Conservation (phyloP, 2,888 invertebrate species). For the Cheilosia vulpina region DNA sequence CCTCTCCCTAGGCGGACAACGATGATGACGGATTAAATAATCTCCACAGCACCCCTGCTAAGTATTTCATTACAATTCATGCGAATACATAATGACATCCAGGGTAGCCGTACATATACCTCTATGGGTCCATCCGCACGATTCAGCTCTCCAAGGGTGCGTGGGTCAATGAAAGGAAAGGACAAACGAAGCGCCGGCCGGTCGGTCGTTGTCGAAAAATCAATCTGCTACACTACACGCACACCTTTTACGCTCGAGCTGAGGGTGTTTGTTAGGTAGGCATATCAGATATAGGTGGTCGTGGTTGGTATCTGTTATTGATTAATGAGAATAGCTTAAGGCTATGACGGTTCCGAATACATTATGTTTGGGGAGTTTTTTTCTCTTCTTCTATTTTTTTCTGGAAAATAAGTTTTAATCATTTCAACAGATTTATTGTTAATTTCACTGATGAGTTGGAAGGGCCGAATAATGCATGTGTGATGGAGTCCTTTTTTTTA, state of each 20-base stretch:
- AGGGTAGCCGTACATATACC: neutral
- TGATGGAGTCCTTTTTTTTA: conserved; percentile 16
- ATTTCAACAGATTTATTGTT: conserved; percentile 62
- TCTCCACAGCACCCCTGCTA: conserved; percentile 53
- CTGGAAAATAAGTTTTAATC: conserved; percentile 36
- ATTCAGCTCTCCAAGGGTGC: neutral
- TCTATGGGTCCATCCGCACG: neutral
- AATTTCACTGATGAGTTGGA: conserved; percentile 39
- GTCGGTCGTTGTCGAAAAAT: conserved; percentile 55
- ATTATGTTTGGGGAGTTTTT: conserved; percentile 1
- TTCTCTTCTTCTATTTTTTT: neutral
- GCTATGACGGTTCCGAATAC: neutral
- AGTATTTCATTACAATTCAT: conserved; percentile 63
- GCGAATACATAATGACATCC: conserved; percentile 57
- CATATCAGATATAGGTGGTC: neutral
- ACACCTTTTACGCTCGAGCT: conserved; percentile 45
- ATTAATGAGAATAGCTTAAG: conserved; percentile 52
- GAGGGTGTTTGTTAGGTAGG: neutral
- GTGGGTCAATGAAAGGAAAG: conserved; percentile 14
- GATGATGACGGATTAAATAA: conserved; percentile 27
- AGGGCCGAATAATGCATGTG: neutral
- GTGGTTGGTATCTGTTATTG: conserved; percentile 64
- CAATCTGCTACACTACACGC: conserved; percentile 63
- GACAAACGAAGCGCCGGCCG: conserved; percentile 15
- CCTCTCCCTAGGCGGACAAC: neutral